Evolutionary conservation across 2,113 vertebrate species (phyloP), one percentile per base, ranked within the genome.

Genomic region (Malurus alboscapulatus): DNA sequence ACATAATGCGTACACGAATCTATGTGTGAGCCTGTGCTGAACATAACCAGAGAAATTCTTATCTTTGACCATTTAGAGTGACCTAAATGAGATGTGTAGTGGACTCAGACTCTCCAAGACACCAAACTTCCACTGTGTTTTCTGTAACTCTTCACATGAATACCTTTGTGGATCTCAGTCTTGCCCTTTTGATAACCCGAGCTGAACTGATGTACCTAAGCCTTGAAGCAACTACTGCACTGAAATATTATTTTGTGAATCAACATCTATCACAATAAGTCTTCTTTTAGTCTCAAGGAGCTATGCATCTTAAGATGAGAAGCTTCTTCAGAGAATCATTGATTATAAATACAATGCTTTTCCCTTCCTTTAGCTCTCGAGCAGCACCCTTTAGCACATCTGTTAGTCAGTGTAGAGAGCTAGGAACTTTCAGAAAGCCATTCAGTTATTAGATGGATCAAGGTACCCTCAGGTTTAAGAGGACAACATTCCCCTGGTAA

Each of bases 41-140:
- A 65, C 7, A 4, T 50, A 32, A 69, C 15, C 13, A 2, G 20
- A 90, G 36, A 88, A 75, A 63, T 32, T 54, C 26, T 42, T 38
- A 6, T 54, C 17, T 87, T 79, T 88, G 7, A 16, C 16, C 4
- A 24, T 81, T 82, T 72, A 32, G 32, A 55, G 17, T 44, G 44
- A 68, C 54, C 19, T 34, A 44, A 58, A 73, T 67, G 32, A 30
- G 65, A 44, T 27, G 7, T 0, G 0, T 29, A 47, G 4, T 26
- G 44, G 17, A 63, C 40, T 3, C 20, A 67, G 12, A 21, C 14
- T 81, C 26, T 65, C 26, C 55, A 84, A 83, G 47, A 47, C 47
- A 66, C 55, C 19, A 45, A 48, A 85, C 10, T 38, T 36, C 25
- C 34, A 24, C 34, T 29, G 7, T 16, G 9, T 58, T 62, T 62